phyloP scores from a whole-genome alignment of 2,888 invertebrate species.

The Oligia latruncula region DNA sequence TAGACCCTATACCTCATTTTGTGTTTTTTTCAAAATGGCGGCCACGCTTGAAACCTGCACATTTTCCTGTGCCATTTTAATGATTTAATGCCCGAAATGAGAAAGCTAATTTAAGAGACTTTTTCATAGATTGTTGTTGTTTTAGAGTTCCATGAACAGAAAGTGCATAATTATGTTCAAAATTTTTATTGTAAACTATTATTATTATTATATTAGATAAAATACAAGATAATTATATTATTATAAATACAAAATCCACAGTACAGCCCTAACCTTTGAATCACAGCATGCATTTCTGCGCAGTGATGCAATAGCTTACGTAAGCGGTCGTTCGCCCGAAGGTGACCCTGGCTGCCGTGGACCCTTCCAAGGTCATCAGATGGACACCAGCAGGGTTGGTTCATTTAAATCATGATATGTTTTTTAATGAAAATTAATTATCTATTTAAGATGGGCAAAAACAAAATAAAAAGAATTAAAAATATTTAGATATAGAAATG shows the following conservation, averaged over 20 bases:
- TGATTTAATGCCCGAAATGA: not conserved
- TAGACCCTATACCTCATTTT: not conserved
- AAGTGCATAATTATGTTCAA: not conserved
- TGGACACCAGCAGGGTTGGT: slow-evolving; percentile 34
- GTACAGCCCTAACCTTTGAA: slow-evolving; percentile 61
- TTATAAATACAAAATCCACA: not conserved
- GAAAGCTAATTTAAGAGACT: not conserved
- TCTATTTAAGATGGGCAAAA: not conserved
- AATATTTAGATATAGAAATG: not conserved
- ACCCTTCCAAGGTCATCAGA: slow-evolving; percentile 72
- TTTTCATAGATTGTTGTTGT: not conserved
- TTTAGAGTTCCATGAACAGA: not conserved
- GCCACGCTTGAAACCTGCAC: not conserved
- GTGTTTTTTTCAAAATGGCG: not conserved
- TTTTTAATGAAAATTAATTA: not conserved
- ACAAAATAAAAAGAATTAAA: not conserved
- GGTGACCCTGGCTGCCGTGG: slow-evolving; percentile 69
- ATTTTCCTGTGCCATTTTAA: not conserved
- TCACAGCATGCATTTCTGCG: slow-evolving; percentile 75
- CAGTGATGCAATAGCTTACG: slow-evolving; percentile 82
- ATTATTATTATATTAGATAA: not conserved
- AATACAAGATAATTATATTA: not conserved
- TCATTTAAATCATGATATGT: not conserved
- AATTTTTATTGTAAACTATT: not conserved
- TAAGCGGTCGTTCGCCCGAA: slow-evolving; percentile 78